These are phyloP conservation scores for Sarcoramphus papa DNA, from an alignment of 2,797 vertebrate genomes.

Conservation along the genomic window DNA sequence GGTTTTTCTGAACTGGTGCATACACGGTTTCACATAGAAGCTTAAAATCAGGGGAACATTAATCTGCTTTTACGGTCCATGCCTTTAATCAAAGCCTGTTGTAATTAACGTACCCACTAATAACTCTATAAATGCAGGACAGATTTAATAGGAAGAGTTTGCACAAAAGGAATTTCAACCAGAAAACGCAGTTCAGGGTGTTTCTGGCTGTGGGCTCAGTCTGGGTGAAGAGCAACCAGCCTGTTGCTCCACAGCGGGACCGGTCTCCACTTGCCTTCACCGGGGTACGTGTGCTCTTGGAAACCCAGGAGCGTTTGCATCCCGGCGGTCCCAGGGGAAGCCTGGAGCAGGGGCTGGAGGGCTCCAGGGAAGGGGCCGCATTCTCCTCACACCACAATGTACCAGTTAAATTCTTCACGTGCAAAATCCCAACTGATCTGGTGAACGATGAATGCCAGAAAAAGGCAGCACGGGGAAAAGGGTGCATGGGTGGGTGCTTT, in stretches of 20 bases:
- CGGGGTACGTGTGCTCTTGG: rapidly evolving
- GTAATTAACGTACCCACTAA: background rate
- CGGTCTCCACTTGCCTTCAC: background rate
- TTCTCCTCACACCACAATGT: rapidly evolving
- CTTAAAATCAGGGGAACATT: background rate
- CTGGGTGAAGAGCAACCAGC: background rate
- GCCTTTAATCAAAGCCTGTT: background rate
- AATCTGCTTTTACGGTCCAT: background rate
- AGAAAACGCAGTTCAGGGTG: background rate
- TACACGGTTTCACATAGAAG: background rate
- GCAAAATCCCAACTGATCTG: background rate
- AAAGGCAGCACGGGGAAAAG: background rate
- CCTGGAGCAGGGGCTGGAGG: background rate
- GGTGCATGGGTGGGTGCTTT: background rate
- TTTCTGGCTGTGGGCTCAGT: background rate
- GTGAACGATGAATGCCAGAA: rapidly evolving
- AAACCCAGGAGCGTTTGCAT: background rate
- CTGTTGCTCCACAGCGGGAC: background rate
- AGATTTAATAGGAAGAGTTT: background rate
- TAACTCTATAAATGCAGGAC: background rate
- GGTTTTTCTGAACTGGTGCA: background rate
- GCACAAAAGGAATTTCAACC: background rate
- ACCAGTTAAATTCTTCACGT: rapidly evolving
- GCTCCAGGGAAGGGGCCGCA: background rate
- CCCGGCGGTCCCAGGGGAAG: no score